These are phyloP conservation scores for Diorhabda sublineata DNA, from an alignment of 1,140 invertebrate species.

Conservation along the genomic window DNA sequence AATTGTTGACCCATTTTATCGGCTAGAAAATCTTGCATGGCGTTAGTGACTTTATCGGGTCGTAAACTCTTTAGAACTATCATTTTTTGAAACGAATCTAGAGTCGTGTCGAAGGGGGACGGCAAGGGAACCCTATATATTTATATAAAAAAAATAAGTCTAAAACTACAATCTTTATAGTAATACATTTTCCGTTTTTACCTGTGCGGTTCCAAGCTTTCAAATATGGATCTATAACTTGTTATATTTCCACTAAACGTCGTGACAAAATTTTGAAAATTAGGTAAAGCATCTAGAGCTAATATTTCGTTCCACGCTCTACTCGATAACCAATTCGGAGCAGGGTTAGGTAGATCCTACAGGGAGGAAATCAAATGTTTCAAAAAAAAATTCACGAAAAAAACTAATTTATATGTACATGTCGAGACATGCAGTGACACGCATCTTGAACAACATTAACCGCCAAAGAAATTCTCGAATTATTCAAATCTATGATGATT, in stretches of 20 bases:
- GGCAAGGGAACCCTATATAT: slow-evolving; percentile 53
- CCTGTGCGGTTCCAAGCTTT: slow-evolving; percentile 54
- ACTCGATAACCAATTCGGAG: slow-evolving; percentile 55
- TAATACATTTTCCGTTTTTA: slow-evolving; percentile 22
- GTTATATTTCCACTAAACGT: slow-evolving; percentile 48
- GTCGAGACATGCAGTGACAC: too few species aligned
- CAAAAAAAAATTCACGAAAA: too few species aligned
- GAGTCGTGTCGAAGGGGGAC: slow-evolving; percentile 51
- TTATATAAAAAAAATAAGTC: background rate
- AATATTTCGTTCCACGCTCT: slow-evolving; percentile 63
- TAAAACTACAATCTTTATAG: background rate
- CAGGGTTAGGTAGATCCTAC: slow-evolving; percentile 54
- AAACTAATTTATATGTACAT: too few species aligned
- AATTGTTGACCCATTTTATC: slow-evolving; percentile 60
- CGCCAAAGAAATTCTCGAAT: too few species aligned
- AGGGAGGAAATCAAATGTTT: too few species aligned
- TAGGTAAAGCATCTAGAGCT: slow-evolving; percentile 50
- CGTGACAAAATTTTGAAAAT: slow-evolving; percentile 51
- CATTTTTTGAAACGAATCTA: slow-evolving; percentile 65
- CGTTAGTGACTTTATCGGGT: slow-evolving; percentile 69
- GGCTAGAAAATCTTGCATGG: slow-evolving; percentile 61
- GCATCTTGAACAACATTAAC: too few species aligned
- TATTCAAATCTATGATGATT: too few species aligned
- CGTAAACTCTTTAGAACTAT: slow-evolving; percentile 67
- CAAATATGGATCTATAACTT: slow-evolving; percentile 57